Evolutionary conservation across 2,797 vertebrate species (phyloP), one percentile per base, ranked within the genome.

Genomic region (Naso thynnoides): DNA sequence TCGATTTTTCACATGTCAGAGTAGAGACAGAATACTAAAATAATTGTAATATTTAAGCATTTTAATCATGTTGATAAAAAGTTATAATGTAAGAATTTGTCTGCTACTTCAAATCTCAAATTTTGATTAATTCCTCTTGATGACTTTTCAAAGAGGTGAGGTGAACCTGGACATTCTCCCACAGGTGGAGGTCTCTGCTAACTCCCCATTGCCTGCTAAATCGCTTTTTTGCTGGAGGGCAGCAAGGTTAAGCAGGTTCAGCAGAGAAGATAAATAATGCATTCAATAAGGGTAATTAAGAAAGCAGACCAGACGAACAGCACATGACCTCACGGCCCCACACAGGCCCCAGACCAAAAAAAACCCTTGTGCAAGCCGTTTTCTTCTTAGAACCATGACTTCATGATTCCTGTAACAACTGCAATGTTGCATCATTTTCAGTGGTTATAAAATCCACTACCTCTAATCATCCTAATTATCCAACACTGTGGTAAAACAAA

Each of bases 211-310:
- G 80, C 73, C 69, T 88, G 83, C 83, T 73, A 86, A 88, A 89
- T 91, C 57, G 53, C 76, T 82, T 81, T 76, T 83, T 76, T 60
- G 57, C 68, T 74, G 70, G 78, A 91, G 89, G 91, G 86, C 83
- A 88, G 78, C 24, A 63, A 87, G 93, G 92, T 93, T 93, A 92
- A 92, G 85, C 75, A 92, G 91, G 91, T 91, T 92, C 83, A 83
- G 78, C 73, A 70, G 75, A 80, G 89, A 84, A 93, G 91, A 91
- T 94, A 93, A 92, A 92, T 93, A 90, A 93, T 92, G 59, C 91
- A 94, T 93, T 85, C 69, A 91, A 90, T 80, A 70, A 89, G 85
- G 90, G 85, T 93, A 90, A 94, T 94, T 93, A 93, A 89, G 86
- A 88, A 91, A 85, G 85, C 82, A 86, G 83, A 90, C 88, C 84